Base-by-base conservation (phyloP, 2,797 vertebrate genomes). In the Myotis findleyi region DNA sequence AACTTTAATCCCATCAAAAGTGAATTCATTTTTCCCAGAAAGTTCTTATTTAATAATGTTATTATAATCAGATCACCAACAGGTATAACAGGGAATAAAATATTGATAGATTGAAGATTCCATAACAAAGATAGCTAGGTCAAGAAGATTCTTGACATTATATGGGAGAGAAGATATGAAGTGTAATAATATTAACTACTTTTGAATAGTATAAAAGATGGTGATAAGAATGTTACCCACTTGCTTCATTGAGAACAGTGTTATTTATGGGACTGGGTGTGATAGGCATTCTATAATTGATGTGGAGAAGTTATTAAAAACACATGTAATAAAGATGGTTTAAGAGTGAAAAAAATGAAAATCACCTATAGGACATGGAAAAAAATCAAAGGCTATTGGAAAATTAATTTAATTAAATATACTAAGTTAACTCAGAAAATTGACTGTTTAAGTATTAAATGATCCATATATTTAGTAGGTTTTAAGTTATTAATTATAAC, bases 161-260 rank as follows among this genome's bases (percentile, higher is more conserved):
- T 25, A 21, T 44, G 53, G 68, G 44, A 64, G 23, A 79, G 73
- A 85, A 64, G 44, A 87, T 44, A 62, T 17, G 47, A 73, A 82
- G 6, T 64, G 81, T 69, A 81, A 59, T 84, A 85, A 79, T 90
- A 90, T 79, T 72, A 94, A 53, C 30, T 76, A 82, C 59, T 82
- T 91, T 87, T 79, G 7, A 81, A 33, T 36, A 33, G 25, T 38
- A 62, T 44, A 53, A 57, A 79, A 89, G 30, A n/a, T 51, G 44
- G 18, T 91, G 73, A 83, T 49, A 53, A 49, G 53, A 82, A 90
- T 62, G n/a, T 25, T 51, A 49, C n/a, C 53, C 53, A 14, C 33
- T 53, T 91, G 33, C 44, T 91, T 91, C 27, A 75, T 33, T 91
- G 69, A 53, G 69, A 84, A 91, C n/a, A 59, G 12, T 38, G 21